Conservation (phyloP, 2,113 vertebrate genomes). For the Patagioenas fasciata region DNA sequence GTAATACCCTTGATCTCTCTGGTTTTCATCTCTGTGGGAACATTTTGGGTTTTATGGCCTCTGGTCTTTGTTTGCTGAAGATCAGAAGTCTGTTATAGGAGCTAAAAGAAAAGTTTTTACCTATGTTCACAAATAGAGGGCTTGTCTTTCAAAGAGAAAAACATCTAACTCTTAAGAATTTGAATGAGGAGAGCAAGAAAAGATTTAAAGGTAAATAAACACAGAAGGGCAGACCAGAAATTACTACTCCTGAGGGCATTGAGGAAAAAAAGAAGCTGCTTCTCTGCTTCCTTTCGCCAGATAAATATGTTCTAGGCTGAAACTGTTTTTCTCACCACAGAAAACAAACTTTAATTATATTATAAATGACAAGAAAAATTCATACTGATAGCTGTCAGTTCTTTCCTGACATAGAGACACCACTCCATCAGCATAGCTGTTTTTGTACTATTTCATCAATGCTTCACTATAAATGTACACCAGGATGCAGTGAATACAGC, state of each 20-base stretch:
- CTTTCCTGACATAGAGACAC: neutral
- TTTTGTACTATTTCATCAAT: neutral
- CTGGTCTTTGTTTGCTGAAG: neutral
- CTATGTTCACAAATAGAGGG: neutral
- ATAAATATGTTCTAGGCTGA: neutral
- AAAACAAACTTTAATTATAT: neutral
- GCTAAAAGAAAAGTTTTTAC: neutral
- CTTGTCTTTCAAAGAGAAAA: neutral
- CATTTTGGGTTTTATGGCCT: neutral
- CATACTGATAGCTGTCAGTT: neutral
- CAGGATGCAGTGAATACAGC: neutral
- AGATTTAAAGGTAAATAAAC: neutral
- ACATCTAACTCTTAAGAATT: neutral
- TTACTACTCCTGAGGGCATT: neutral
- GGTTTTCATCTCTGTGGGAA: neutral
- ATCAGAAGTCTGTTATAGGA: neutral
- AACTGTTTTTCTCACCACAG: neutral
- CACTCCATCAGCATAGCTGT: neutral
- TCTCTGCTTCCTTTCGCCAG: neutral
- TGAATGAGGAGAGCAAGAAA: neutral
- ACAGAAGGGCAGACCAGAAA: neutral
- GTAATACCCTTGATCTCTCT: neutral
- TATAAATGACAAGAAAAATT: neutral
- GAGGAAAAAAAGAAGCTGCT: neutral
- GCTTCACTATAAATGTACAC: neutral